Evolutionary conservation across 2,113 vertebrate species (phyloP), one percentile per base, ranked within the genome.

Genomic region (Phyllopteryx taeniolatus): DNA sequence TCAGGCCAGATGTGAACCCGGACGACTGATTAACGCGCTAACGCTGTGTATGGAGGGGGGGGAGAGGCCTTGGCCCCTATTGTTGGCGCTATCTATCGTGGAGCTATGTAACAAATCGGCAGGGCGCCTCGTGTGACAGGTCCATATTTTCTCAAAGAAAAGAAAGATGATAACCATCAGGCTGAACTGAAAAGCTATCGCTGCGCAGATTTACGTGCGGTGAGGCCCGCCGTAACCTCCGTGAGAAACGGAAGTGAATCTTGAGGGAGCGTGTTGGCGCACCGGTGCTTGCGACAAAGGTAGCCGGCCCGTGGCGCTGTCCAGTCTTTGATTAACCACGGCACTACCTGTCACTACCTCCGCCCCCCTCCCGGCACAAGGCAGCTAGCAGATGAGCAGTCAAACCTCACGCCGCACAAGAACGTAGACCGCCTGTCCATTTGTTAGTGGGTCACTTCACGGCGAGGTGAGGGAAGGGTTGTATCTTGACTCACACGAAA

Each of bases 71-170:
- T 75, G 79, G 83, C 83, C 88, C 67, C 83, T 83, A 81, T 91
- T 91, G 89, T 90, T 74, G 77, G 73, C 74, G 82, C 88, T 90
- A 91, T 91, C 90, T 87, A 74, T 73, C 17, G 4, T 44, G 71
- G 73, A 86, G 83, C 87, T 89, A 87, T 80, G 84, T 89, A 87
- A 90, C 87, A 90, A 90, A 90, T 87, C 87, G 85, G 83, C 85
- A 71, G 78, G 84, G 74, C 49, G 72, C 79, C 81, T 82, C 70
- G 60, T 76, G 83, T 81, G 86, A 90, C 89, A 85, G 80, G 83
- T 89, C 87, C 83, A 88, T 90, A 88, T 89, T 88, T 66, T 85
- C 86, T 88, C 78, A 10, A 71, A 82, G 85, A 85, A 90, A 87
- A 78, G 84, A 68, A 79, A 75, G 63, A 79, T 62, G 88, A 91